These are phyloP conservation scores for Chitala chitala DNA, from an alignment of 2,113 vertebrate genomes.

Conservation along the genomic window DNA sequence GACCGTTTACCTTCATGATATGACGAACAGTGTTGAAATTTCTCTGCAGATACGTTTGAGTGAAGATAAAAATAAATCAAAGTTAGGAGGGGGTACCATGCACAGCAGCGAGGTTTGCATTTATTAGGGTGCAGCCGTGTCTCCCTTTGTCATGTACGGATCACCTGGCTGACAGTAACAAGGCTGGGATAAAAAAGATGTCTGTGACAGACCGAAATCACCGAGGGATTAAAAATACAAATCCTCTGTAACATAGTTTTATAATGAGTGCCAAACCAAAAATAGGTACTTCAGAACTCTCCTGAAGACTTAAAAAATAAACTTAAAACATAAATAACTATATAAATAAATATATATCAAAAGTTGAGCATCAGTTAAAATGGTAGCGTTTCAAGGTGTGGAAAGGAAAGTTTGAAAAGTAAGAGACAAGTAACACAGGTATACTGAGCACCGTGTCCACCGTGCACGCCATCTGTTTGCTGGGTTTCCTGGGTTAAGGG, in stretches of 20 bases:
- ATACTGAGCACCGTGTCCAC: not conserved
- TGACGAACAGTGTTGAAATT: not conserved
- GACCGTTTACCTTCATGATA: conserved; percentile 9
- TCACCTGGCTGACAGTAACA: conserved; percentile 7
- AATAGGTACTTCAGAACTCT: not conserved
- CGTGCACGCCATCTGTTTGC: not conserved
- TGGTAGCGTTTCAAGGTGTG: not conserved
- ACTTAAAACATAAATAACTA: not conserved
- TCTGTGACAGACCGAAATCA: conserved; percentile 11
- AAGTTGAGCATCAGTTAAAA: not conserved
- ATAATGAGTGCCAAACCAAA: not conserved
- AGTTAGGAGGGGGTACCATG: not conserved
- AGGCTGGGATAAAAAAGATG: conserved; percentile 4
- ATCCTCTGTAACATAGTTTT: not conserved
- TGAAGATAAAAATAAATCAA: conserved; percentile 36
- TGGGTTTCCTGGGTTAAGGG: not conserved
- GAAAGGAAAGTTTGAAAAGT: not conserved
- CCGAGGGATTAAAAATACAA: too few relatives aligned
- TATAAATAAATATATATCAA: not conserved
- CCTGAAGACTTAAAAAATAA: not conserved
- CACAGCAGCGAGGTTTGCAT: conserved; percentile 17
- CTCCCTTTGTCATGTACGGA: not conserved
- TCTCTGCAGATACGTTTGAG: conserved; percentile 13
- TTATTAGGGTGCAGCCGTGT: not conserved
- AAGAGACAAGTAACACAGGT: not conserved